Conservation (phyloP, 2,797 vertebrate genomes). For the Bryconaethiops microstoma region DNA sequence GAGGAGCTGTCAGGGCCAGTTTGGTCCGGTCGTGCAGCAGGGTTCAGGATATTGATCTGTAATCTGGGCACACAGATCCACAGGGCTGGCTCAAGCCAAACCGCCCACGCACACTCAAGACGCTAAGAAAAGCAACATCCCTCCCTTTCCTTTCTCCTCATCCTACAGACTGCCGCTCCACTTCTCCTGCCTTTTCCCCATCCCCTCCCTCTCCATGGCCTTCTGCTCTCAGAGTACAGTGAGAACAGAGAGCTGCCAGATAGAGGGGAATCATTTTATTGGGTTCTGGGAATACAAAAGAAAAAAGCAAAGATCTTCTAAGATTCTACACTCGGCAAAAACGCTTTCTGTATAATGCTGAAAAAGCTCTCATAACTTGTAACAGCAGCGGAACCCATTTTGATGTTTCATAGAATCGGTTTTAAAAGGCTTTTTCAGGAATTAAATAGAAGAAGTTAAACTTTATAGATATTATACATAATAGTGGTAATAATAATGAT, state of each 20-base stretch:
- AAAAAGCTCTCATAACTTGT: too few species aligned
- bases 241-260: background rate
- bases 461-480: background rate
- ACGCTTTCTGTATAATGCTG: too few species aligned
- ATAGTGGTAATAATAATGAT: background rate
- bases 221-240: constrained; percentile 4
- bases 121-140: constrained; percentile 68
- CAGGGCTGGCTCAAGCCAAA: constrained; percentile 66
- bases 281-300: background rate
- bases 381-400: too few species aligned
- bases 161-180: constrained; percentile 21
- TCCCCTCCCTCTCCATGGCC: constrained; percentile 5
- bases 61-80: constrained; percentile 65
- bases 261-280: background rate
- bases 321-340: background rate
- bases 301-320: background rate
- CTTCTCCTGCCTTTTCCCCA: constrained; percentile 8
- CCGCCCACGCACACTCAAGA: constrained; percentile 30
- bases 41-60: constrained; percentile 77
- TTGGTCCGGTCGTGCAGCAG: constrained; percentile 63
- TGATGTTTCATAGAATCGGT: too few species aligned
- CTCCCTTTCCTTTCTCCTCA: constrained; percentile 19
- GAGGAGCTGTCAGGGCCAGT: constrained; percentile 57
- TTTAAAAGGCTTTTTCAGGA: too few species aligned
- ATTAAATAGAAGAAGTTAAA: too few species aligned